phyloP scores from a whole-genome alignment of 2,113 vertebrate species.

The Planiliza haematocheilus region DNA sequence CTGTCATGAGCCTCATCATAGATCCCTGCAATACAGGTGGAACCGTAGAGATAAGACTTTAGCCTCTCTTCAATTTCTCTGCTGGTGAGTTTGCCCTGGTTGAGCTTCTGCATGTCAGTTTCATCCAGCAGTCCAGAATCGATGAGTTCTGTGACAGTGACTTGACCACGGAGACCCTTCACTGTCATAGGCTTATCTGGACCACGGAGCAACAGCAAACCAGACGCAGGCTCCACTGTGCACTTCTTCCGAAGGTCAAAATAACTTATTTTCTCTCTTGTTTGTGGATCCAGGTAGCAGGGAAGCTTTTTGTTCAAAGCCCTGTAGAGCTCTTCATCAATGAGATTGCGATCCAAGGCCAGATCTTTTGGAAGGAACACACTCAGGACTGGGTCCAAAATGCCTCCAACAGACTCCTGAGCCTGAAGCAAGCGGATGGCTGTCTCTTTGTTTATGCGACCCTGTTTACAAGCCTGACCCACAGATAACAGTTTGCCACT shows the following conservation, averaged over 20 bases:
- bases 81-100: slow-evolving; percentile 85
- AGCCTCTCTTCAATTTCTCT: slow-evolving; percentile 91
- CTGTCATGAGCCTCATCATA: slow-evolving; percentile 93
- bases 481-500: slow-evolving; percentile 91
- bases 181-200: slow-evolving; percentile 87
- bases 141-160: slow-evolving; percentile 85
- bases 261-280: slow-evolving; percentile 89
- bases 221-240: slow-evolving; percentile 88
- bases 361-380: slow-evolving; percentile 92
- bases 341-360: slow-evolving; percentile 91
- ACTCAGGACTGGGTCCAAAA: slow-evolving; percentile 92
- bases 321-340: slow-evolving; percentile 91
- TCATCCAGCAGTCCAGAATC: slow-evolving; percentile 86
- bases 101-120: slow-evolving; percentile 84
- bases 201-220: slow-evolving; percentile 88
- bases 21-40: slow-evolving; percentile 96
- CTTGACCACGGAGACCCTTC: slow-evolving; percentile 88
- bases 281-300: slow-evolving; percentile 90
- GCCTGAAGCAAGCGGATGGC: slow-evolving; percentile 92
- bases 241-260: slow-evolving; percentile 88
- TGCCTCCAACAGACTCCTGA: slow-evolving; percentile 92
- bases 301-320: slow-evolving; percentile 89
- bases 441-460: slow-evolving; percentile 86
- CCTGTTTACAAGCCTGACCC: slow-evolving; percentile 93
- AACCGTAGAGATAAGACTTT: slow-evolving; percentile 92